phyloP scores from a whole-genome alignment of 1,140 invertebrate genomes.

The Schlechtendalia chinensis region DNA sequence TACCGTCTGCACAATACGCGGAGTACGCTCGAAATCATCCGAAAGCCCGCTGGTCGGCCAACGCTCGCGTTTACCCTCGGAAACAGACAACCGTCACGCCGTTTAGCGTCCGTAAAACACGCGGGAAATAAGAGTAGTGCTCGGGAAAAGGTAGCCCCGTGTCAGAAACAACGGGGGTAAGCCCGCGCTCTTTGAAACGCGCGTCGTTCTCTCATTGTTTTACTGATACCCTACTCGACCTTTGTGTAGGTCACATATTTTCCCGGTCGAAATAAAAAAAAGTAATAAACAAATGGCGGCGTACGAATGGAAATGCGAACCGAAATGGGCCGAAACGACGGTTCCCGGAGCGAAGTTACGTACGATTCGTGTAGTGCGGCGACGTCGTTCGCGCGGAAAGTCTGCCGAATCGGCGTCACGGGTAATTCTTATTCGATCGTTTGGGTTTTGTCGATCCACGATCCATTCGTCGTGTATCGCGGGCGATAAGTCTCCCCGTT shows the following conservation, averaged over 20 bases:
- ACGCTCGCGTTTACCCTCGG: slow-evolving; percentile 3
- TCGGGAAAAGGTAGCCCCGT: slow-evolving; percentile 40
- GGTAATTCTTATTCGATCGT: too few species aligned
- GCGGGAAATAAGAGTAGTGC: slow-evolving; percentile 27
- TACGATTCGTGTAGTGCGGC: not conserved
- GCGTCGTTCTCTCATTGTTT: slow-evolving; percentile 39
- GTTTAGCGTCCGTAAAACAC: slow-evolving; percentile 28
- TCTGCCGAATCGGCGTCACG: too few species aligned
- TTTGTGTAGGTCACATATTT: slow-evolving; percentile 48
- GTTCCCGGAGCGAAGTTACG: too few species aligned
- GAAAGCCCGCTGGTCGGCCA: slow-evolving; percentile 3
- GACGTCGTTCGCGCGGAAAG: too few species aligned
- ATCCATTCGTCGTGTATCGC: too few species aligned
- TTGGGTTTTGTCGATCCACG: too few species aligned
- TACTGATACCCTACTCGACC: slow-evolving; percentile 28
- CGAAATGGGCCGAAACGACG: too few species aligned
- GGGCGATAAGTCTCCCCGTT: too few species aligned
- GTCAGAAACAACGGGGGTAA: slow-evolving; percentile 39
- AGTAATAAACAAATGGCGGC: too few species aligned
- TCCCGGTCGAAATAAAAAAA: slow-evolving; percentile 32
- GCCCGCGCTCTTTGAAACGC: slow-evolving; percentile 18
- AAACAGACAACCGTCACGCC: slow-evolving; percentile 12
- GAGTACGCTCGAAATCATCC: too few species aligned
- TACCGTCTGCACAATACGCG: too few species aligned
- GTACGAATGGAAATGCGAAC: slow-evolving; percentile 40